A percentile compares a stretch with the other conserved stretches of the same genome.
phyloP scores from a whole-genome alignment of 2,797 vertebrate species.

The Gymnodraco acuticeps region DNA sequence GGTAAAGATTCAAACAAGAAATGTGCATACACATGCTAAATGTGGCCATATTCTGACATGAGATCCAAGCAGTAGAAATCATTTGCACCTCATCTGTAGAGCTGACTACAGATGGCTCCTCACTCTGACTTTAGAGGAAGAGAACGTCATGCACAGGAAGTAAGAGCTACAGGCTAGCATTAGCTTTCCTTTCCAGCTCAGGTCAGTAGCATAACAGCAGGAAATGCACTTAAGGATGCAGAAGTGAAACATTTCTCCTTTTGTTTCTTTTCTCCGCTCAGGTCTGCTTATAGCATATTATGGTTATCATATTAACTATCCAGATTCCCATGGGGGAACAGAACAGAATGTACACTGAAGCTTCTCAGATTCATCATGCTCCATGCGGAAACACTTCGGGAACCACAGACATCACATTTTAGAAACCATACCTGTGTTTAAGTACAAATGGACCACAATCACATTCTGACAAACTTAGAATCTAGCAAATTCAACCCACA shows the following conservation, averaged over 20 bases:
- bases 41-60: slow-evolving; percentile 47
- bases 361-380: slow-evolving; percentile 55
- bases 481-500: not conserved
- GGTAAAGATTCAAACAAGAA: slow-evolving; percentile 15
- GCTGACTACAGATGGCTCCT: slow-evolving; percentile 4
- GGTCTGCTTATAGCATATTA: slow-evolving; percentile 10
- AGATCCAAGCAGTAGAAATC: slow-evolving; percentile 33
- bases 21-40: slow-evolving; percentile 65
- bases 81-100: not conserved
- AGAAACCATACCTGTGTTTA: slow-evolving; percentile 22
- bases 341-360: slow-evolving; percentile 2
- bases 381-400: slow-evolving; percentile 47
- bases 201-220: slow-evolving; percentile 56
- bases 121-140: slow-evolving; percentile 11
- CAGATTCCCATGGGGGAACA: not conserved
- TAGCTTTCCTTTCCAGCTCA: slow-evolving; percentile 43
- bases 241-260: slow-evolving; percentile 4
- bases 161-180: slow-evolving; percentile 36
- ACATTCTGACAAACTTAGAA: not conserved
- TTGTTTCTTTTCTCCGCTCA: slow-evolving; percentile 12
- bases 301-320: slow-evolving; percentile 6
- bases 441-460: not conserved
- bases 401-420: slow-evolving; percentile 25
- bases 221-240: slow-evolving; percentile 51
- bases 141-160: slow-evolving; percentile 64